Evolutionary conservation across 2,797 vertebrate genomes (phyloP).

Genomic region (Meda fulgida): DNA sequence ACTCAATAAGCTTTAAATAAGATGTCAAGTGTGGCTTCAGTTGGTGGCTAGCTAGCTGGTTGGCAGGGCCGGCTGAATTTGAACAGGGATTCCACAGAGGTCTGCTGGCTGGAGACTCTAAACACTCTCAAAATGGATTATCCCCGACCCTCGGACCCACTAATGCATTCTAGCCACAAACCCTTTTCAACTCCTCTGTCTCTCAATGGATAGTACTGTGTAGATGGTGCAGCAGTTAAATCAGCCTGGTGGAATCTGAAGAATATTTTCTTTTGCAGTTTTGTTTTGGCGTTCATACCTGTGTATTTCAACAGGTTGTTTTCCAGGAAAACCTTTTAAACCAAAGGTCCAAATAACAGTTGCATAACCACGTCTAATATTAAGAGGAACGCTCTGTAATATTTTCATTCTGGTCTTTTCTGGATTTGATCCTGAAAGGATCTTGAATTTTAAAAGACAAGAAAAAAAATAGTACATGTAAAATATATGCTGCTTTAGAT

Average conservation of each 20-base stretch:
- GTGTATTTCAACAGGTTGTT: slow-evolving; percentile 25
- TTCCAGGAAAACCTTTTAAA: slow-evolving; percentile 20
- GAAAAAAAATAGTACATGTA: background rate
- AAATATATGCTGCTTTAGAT: background rate
- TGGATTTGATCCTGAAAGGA: background rate
- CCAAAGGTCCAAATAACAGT: slow-evolving; percentile 15
- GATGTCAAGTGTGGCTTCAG: slow-evolving; percentile 63
- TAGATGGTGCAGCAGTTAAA: slow-evolving; percentile 5
- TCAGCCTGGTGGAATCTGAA: slow-evolving; percentile 3
- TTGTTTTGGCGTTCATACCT: background rate
- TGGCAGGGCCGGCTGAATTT: slow-evolving; percentile 67
- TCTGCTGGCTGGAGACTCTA: slow-evolving; percentile 67
- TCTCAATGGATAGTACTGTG: background rate
- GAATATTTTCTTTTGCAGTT: background rate
- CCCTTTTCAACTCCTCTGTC: slow-evolving; percentile 31
- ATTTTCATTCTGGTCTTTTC: slow-evolving; percentile 1
- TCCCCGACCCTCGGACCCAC: slow-evolving; percentile 54
- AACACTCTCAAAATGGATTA: slow-evolving; percentile 65
- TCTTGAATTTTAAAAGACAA: background rate
- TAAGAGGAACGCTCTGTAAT: background rate
- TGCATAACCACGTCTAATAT: slow-evolving; percentile 2
- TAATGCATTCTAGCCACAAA: slow-evolving; percentile 51
- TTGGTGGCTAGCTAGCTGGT: slow-evolving; percentile 58
- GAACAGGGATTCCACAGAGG: slow-evolving; percentile 69
- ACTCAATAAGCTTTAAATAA: slow-evolving; percentile 69